Evolutionary conservation across 1,140 invertebrate genomes (phyloP), one percentile per base, ranked within the genome.

Genomic region (Drosophila nebulosa): DNA sequence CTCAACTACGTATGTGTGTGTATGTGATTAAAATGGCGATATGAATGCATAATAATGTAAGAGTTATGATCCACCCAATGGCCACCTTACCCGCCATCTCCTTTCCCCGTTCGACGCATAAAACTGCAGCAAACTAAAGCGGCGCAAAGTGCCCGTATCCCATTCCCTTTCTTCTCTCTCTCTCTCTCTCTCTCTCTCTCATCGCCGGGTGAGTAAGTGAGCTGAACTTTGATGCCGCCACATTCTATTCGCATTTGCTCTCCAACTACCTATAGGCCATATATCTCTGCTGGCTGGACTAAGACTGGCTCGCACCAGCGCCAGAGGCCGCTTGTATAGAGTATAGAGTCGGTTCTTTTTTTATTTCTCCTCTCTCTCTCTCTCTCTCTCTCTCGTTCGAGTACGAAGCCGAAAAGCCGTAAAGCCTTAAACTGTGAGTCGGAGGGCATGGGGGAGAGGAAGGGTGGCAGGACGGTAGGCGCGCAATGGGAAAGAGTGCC

Each of bases 141-240:
- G 69, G 57, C 65, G 67, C 66, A 79, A 68, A 74, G 52, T 78
- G 72, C 64, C 21, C 55, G 9, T 6, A 10, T 10, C 39, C 58
- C 35, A 36, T 35, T 14, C 24, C 7, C n/a, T 4, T 51, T 18
- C 9, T 12, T 12, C 12, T 51, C 24, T 9, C 39, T 7, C 18
- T 7, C 24, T 46, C 35, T 16, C 18, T 12, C 39, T 53, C 14
- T 22, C 32, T 16, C 50, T 35, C 22, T 70, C 69, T 78, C 80
- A 86, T 78, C 80, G 78, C 78, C 73, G 81, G 81, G 69, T 78
- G 81, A 85, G 78, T 85, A 85, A 85, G 81, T 85, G 81, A 83
- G 78, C 78, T 86, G 81, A 86, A 86, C 83, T 88, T 88, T 88
- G 83, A 88, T 88, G 83, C 83, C 75, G 83, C 78, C 83, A 88